Evolutionary conservation across 2,113 vertebrate genomes (phyloP), one percentile per base, ranked within the genome.

Genomic region (Neodontobutis hainanensis): DNA sequence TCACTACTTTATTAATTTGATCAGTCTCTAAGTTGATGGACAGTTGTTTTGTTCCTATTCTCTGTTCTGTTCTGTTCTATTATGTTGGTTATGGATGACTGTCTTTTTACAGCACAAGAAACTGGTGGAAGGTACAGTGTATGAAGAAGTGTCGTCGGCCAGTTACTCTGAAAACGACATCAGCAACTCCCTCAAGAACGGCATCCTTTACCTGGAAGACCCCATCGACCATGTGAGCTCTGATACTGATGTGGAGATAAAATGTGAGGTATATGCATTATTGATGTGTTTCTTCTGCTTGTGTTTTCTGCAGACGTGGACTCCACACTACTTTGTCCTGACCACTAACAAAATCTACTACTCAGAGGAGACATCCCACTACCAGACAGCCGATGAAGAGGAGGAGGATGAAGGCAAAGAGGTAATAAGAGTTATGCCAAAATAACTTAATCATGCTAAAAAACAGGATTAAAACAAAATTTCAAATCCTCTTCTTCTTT

Each of bases 271-370:
- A 51, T 27, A 8, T 46, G 45, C 12, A 6, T 64, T 6, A 3
- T 36, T 53, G 9, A 2, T 5, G 34, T 47, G 32, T 44, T 16
- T 73, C 5, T 16, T 4, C 11, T 19, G n/a, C 38, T 10, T 75
- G 14, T 70, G 62, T 53, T 11, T 61, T 52, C 46, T 4, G 6
- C 81, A 95, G 94, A 94, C 93, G 2, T 95, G 94, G 94, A 95
- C 92, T 45, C 94, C 93, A 0, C 94, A 95, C 70, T 95, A 95
- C 51, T 95, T 95, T 0, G 94, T 95, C 55, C 86, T 95, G 77
- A 95, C 94, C 0, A 94, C 93, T 83, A 93, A 95, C 85, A 95
- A 95, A 87, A 91, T 95, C 82, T 95, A 95, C 84, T 95, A 95
- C 81, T 95, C 94, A 0, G 94, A 95, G 84, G 94, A 95, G 85